Percentiles rank a stretch among this genome's conserved stretches.
Evolutionary conservation across 1,140 invertebrate genomes (phyloP).

Genomic region (Pseudachorutes palmiensis): DNA sequence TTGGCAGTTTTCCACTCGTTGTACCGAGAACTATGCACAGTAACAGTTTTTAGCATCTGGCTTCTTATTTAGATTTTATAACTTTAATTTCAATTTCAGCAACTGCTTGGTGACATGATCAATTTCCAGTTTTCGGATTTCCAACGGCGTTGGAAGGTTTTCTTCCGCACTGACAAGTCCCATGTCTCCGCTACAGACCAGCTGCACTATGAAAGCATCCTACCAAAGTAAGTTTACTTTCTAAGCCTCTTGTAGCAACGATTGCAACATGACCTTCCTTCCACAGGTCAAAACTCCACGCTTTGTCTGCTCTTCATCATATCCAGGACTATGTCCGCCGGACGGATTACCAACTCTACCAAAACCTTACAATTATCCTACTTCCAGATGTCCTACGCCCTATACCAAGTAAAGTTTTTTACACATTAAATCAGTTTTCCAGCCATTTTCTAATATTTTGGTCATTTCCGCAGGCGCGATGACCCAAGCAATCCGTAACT

Average conservation of each 20-base stretch:
- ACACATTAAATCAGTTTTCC: neutral
- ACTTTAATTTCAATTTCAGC: conserved; percentile 5
- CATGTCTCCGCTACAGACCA: conserved; percentile 47
- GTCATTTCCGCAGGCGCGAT: conserved; percentile 58
- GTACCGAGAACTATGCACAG: conserved; percentile 84
- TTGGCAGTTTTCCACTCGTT: conserved; percentile 69
- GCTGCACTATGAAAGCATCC: conserved; percentile 63
- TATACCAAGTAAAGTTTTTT: conserved; percentile 62
- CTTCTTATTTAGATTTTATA: neutral
- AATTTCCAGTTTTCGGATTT: conserved; percentile 82
- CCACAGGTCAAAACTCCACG: conserved; percentile 52
- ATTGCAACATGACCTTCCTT: conserved; percentile 10
- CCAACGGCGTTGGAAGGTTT: conserved; percentile 82
- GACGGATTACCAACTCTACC: conserved; percentile 90
- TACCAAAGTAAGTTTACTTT: conserved; percentile 53
- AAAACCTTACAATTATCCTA: conserved; percentile 88
- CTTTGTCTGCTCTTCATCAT: conserved; percentile 51
- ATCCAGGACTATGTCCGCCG: conserved; percentile 63
- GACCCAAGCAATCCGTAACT: conserved; percentile 87
- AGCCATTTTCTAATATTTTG: too few relatives aligned
- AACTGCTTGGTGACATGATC: conserved; percentile 77
- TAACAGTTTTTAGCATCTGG: conserved; percentile 33
- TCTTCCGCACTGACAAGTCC: conserved; percentile 75
- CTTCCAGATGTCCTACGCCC: conserved; percentile 92
- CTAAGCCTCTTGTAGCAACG: neutral